Evolutionary conservation across 2,888 invertebrate genomes (phyloP).

Genomic region (Frankliniella fusca): DNA sequence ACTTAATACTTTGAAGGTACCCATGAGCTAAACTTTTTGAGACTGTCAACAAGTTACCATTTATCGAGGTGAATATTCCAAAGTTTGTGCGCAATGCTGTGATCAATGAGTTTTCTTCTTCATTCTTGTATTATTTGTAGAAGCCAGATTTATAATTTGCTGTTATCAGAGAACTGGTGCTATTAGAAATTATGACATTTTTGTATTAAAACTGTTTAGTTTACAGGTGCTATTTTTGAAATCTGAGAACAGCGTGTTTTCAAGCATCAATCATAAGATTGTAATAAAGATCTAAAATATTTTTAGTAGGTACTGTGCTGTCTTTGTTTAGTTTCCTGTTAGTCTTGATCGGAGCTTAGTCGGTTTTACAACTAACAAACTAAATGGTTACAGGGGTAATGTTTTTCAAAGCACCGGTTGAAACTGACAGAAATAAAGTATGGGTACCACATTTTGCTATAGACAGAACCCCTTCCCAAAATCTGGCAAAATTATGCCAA

Average conservation of each 20-base stretch:
- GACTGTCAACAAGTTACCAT: slow-evolving; percentile 16
- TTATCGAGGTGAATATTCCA: background rate
- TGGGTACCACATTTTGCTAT: background rate
- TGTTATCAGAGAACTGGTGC: background rate
- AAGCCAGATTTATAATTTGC: too few species aligned
- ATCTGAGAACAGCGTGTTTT: too few species aligned
- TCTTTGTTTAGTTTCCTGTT: slow-evolving; percentile 4
- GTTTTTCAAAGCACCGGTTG: slow-evolving; percentile 4
- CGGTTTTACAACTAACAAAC: background rate
- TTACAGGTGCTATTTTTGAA: background rate
- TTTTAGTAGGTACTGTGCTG: background rate
- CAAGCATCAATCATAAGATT: too few species aligned
- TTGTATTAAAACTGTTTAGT: background rate
- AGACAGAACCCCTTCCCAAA: too few species aligned
- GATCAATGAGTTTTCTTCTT: too few species aligned
- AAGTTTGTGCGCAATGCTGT: too few species aligned
- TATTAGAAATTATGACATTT: background rate
- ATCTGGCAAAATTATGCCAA: too few species aligned
- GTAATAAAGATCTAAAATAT: too few species aligned
- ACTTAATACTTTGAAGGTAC: background rate
- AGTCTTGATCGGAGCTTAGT: slow-evolving; percentile 19
- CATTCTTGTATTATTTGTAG: too few species aligned
- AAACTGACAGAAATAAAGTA: background rate
- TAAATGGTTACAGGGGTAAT: background rate
- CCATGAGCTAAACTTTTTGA: slow-evolving; percentile 7